These are phyloP conservation scores for Magallana angulata DNA, from an alignment of 1,140 invertebrate genomes.

Conservation along the genomic window DNA sequence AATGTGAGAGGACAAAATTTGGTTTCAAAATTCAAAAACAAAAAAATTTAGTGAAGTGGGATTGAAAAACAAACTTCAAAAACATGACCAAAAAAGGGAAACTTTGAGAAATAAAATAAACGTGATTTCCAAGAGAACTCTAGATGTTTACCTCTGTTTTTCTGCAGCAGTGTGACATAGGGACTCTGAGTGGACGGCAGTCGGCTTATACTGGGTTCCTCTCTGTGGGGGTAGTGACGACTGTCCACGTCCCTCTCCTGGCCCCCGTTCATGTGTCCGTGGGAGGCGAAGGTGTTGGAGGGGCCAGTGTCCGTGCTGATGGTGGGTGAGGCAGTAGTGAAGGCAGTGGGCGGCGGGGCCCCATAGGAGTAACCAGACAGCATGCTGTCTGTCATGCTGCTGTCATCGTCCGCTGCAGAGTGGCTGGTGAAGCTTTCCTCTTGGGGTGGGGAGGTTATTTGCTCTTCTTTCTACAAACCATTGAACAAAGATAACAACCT, in stretches of 20 bases:
- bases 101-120: too few relatives aligned
- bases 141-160: conserved; percentile 87
- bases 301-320: background rate
- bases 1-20: background rate
- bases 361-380: conserved; percentile 7
- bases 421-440: conserved; percentile 37
- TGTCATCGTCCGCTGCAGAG: conserved; percentile 29
- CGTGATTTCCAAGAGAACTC: too few relatives aligned
- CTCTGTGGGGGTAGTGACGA: conserved; percentile 5
- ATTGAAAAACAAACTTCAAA: background rate
- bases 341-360: background rate
- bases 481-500: background rate
- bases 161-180: conserved; percentile 92
- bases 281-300: background rate
- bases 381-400: conserved; percentile 20
- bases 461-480: conserved; percentile 45
- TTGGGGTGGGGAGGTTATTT: conserved; percentile 43
- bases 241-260: conserved; percentile 40
- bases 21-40: background rate
- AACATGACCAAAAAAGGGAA: background rate
- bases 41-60: background rate
- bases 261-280: conserved; percentile 39
- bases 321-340: background rate
- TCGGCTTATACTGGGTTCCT: conserved; percentile 72
- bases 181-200: conserved; percentile 91